Evolutionary conservation across 92 coral and sea anemone species (phyloP).

Genomic region (Parazoanthus atlanticus): DNA sequence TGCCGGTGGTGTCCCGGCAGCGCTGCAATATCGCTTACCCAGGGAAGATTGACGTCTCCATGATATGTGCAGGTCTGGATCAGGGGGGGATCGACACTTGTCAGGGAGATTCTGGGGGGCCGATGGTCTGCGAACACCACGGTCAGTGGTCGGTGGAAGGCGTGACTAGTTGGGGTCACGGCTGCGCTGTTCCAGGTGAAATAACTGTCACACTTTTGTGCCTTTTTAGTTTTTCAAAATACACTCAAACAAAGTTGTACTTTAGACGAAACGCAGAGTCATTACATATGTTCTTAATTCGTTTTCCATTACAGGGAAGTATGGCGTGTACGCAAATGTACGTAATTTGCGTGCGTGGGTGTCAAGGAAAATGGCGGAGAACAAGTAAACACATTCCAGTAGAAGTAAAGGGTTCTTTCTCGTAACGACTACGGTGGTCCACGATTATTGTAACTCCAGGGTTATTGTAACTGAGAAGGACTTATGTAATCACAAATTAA

Average conservation of each 20-base stretch:
- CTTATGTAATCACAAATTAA: too few species aligned
- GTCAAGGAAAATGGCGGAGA: slow-evolving; percentile 25
- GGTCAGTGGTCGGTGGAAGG: slow-evolving; percentile 23
- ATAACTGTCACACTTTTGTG: not conserved
- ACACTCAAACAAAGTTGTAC: too few species aligned
- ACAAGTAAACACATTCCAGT: not conserved
- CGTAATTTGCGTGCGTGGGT: slow-evolving; percentile 26
- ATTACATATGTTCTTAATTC: too few species aligned
- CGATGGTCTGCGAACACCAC: slow-evolving; percentile 8
- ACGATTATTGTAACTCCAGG: too few species aligned
- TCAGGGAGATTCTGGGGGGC: slow-evolving; percentile 28
- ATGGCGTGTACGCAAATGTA: slow-evolving; percentile 7
- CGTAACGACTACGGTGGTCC: not conserved
- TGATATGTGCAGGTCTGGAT: slow-evolving; percentile 14
- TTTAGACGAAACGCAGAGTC: too few species aligned
- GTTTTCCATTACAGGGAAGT: too few species aligned
- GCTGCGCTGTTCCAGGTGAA: slow-evolving; percentile 19
- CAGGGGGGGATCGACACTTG: slow-evolving; percentile 19
- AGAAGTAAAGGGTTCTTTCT: not conserved
- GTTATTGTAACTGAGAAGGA: too few species aligned
- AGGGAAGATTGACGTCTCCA: slow-evolving; percentile 6
- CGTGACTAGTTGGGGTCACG: slow-evolving; percentile 21
- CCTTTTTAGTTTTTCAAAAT: too few species aligned
- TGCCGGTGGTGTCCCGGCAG: slow-evolving; percentile 1
- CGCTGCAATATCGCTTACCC: slow-evolving; percentile 11